A percentile compares a stretch with the other conserved stretches of the same genome.
phyloP scores from a whole-genome alignment of 2,888 invertebrate genomes.

The Drosophila kuntzei region DNA sequence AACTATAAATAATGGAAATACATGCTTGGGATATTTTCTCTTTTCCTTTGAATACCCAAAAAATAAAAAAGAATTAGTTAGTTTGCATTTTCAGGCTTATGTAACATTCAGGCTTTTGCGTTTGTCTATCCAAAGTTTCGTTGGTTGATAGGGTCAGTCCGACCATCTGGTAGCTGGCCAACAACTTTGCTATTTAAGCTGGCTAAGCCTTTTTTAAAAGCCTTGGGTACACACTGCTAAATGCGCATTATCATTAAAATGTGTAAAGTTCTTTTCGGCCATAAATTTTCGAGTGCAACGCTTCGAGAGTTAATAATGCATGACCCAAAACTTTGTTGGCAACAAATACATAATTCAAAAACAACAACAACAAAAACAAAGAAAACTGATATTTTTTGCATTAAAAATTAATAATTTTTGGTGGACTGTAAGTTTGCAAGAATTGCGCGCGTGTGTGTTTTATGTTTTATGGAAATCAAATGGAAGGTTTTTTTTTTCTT shows the following conservation, averaged over 20 bases:
- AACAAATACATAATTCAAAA: constrained; percentile 42
- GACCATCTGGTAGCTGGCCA: constrained; percentile 32
- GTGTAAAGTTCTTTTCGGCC: constrained; percentile 71
- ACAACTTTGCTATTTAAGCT: constrained; percentile 77
- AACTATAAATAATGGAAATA: constrained; percentile 7
- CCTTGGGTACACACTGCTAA: constrained; percentile 79
- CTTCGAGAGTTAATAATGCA: constrained; percentile 71
- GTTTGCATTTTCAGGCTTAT: constrained; percentile 55
- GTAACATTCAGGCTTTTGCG: constrained; percentile 76
- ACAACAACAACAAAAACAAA: too few species aligned
- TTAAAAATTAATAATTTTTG: constrained; percentile 56
- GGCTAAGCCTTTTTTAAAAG: constrained; percentile 80
- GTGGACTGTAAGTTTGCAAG: constrained; percentile 28
- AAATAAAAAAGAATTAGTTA: constrained; percentile 25
- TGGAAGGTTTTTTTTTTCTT: constrained; percentile 11
- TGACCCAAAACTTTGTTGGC: constrained; percentile 56
- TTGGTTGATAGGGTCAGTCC: constrained; percentile 44
- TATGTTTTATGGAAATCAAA: not conserved
- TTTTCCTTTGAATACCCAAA: constrained; percentile 1
- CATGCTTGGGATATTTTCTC: constrained; percentile 1
- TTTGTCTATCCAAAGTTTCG: constrained; percentile 53
- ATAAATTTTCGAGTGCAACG: constrained; percentile 65
- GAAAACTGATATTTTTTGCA: constrained; percentile 45
- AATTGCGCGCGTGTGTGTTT: not conserved
- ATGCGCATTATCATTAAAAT: constrained; percentile 83